These are phyloP conservation scores for Rousettus leschenaultii DNA, from an alignment of 2,113 vertebrate species.

Conservation along the genomic window DNA sequence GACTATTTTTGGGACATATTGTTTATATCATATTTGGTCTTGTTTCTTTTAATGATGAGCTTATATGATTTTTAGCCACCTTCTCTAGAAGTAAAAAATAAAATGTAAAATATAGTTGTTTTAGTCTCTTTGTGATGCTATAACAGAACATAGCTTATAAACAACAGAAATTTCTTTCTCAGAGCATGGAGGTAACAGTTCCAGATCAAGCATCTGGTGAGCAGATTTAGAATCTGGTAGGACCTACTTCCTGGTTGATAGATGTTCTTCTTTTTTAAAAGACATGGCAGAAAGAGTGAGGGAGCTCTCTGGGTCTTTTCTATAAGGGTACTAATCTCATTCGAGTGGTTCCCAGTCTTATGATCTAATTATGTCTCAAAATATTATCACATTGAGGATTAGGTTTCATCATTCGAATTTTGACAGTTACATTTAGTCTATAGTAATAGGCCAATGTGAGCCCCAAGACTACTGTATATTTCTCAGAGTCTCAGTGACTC, in stretches of 20 bases:
- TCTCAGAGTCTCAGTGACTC: not conserved
- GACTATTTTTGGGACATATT: not conserved
- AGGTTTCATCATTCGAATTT: not conserved
- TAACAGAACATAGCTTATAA: not conserved
- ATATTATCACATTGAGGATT: not conserved
- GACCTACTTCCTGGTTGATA: not conserved
- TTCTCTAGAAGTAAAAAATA: not conserved
- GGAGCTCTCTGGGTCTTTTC: not conserved
- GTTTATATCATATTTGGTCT: not conserved
- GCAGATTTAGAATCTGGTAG: not conserved
- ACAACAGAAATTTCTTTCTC: not conserved
- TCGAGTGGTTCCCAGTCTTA: not conserved
- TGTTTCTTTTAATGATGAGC: not conserved
- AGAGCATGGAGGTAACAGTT: not conserved
- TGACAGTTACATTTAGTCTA: not conserved
- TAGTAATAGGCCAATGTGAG: not conserved
- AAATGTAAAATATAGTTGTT: not conserved
- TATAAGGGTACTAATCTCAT: not conserved
- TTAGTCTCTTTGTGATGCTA: not conserved
- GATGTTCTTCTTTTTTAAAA: not conserved
- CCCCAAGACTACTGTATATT: not conserved
- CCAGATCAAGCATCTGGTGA: not conserved
- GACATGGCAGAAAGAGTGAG: not conserved
- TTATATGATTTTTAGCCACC: not conserved
- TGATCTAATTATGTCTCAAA: not conserved